Base-by-base conservation (phyloP, 2,888 invertebrate genomes). In the Papilio demoleus region DNA sequence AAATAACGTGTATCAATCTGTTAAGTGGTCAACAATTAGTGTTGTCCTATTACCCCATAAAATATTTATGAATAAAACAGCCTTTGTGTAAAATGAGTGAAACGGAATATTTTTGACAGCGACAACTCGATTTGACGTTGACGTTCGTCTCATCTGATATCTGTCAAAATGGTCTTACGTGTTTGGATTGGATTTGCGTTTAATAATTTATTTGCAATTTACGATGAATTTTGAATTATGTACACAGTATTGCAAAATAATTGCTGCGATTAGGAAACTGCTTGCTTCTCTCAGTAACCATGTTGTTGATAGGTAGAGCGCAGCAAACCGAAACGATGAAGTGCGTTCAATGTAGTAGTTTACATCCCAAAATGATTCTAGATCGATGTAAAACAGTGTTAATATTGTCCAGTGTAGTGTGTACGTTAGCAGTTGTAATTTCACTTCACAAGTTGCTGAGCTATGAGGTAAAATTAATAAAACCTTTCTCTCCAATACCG, bases 401-500 rank as follows among this genome's bases (percentile, higher is more conserved):
- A 68, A 81, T 92, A 79, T 78, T 90, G 40, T 90, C 92, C n/a
- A 90, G 88, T 78, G 75, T 88, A 11, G 86, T 92, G 74, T 89
- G 91, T 77, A 88, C 89, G 24, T 77, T 91, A 61, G 91, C 90
- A 68, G 84, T 90, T 67, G 79, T 92, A 50, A 81, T 90, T 79
- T 88, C 91, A 19, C 77, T 92, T 71, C 87, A 90, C 72, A 90
- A 84, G 71, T 80, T 92, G 70, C 77, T 91, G 11, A 88, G 79
- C 74, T 86, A 88, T 61, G 88, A 92, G 70, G 87, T 81, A 19
- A 88, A 84, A 81, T 81, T 87, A 24, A 73, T 81, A 1, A 90
- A 88, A 70, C 92, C 92, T 5, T 92, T 92, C 76, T 82, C 88
- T 4, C 92, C 92, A 0, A 83, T 92, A 72, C 92, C 92, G 66